Evolutionary conservation across 2,113 vertebrate species (phyloP).

Genomic region (Connochaetes taurinus): DNA sequence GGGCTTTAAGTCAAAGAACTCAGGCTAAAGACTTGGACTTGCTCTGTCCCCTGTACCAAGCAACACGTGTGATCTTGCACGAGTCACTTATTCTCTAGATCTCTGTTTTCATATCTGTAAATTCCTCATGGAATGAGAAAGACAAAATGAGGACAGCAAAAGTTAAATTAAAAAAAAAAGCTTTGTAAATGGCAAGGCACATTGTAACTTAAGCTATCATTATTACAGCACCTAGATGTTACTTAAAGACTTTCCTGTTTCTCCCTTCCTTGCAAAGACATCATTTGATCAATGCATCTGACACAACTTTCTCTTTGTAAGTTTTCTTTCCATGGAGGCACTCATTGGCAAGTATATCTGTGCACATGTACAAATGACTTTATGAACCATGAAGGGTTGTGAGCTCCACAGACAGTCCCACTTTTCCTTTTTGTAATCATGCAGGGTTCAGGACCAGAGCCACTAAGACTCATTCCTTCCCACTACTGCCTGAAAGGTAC

Average conservation of each 20-base stretch:
- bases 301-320: neutral
- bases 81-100: neutral
- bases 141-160: neutral
- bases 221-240: neutral
- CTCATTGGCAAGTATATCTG: neutral
- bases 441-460: neutral
- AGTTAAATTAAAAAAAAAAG: neutral
- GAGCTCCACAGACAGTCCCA: neutral
- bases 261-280: neutral
- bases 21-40: neutral
- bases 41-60: neutral
- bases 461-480: neutral
- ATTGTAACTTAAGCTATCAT: neutral
- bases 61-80: neutral
- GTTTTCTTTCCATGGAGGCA: neutral
- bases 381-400: neutral
- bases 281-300: neutral
- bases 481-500: neutral
- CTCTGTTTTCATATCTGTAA: neutral
- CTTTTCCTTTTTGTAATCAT: neutral
- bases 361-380: accelerated
- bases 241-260: neutral
- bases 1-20: neutral
- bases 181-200: neutral
- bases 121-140: neutral